A percentile compares a stretch with the other conserved stretches of the same genome.
Conservation (phyloP, 2,113 vertebrate species). For the Rhinopomastus cyanomelas region DNA sequence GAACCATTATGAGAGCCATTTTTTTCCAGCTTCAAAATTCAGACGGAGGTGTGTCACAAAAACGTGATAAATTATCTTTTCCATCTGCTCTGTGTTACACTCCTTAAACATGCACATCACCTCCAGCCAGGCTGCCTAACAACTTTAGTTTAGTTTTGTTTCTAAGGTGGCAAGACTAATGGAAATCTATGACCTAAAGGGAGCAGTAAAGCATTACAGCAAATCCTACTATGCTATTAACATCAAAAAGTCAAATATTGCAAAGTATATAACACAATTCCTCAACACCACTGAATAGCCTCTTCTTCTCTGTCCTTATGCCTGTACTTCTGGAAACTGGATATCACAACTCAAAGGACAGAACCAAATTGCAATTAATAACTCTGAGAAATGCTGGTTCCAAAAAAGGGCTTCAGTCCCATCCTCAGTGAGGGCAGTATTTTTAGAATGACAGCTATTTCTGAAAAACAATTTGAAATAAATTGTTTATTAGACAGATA, state of each 20-base stretch:
- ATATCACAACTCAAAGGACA: not conserved
- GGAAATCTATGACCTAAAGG: not conserved
- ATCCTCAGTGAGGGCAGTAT: not conserved
- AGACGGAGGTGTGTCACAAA: not conserved
- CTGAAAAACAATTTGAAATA: not conserved
- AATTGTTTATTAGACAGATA: not conserved
- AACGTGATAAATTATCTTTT: not conserved
- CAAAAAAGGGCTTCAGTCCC: not conserved
- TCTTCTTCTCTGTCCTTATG: not conserved
- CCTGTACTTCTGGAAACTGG: not conserved
- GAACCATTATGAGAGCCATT: no score
- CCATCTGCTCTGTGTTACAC: not conserved
- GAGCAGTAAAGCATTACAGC: not conserved
- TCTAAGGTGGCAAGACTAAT: not conserved
- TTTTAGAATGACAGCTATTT: conserved; percentile 6
- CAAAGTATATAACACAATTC: not conserved
- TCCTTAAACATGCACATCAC: not conserved
- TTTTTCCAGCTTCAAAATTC: not conserved
- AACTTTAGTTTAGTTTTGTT: not conserved
- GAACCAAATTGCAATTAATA: not conserved
- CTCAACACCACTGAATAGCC: not conserved
- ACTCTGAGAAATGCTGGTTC: not conserved
- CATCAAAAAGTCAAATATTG: not conserved
- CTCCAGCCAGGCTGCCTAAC: not conserved
- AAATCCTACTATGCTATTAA: not conserved